Base-by-base conservation (phyloP, 2,888 invertebrate species). In the Lypha dubia region DNA sequence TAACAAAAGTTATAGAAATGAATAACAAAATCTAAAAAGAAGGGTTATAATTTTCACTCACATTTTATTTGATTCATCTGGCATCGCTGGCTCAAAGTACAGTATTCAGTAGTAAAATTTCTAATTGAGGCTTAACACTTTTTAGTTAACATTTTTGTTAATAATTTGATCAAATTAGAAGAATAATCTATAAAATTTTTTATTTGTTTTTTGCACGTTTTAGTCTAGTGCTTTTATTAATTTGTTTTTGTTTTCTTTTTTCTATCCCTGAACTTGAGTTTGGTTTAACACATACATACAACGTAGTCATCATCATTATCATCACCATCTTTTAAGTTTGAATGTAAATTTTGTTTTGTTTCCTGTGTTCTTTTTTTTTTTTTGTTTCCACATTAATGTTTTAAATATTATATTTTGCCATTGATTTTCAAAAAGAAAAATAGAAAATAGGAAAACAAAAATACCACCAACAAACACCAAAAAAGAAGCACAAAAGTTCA, bases 191-290 rank as follows among this genome's bases (percentile, higher is more conserved):
- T 20, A 6, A 49, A 49, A 9, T 8, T n/a, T n/a, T n/a, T n/a
- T n/a, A n/a, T n/a, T n/a, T n/a, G n/a, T n/a, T n/a, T n/a, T n/a
- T 17, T 38, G 35, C 35, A 60, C 38, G 38, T 68, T 77, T 22
- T 41, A 38, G 24, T 60, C 24, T 41, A 4, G 17, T 38, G 15
- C 6, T 38, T 68, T 68, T 68, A 38, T 20, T 24, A 15, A 15
- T 51, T 20, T 22, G 0, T 17, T 60, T 46, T 62, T 38, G 9
- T 17, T 9, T 17, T 58, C 49, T 58, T 62, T 38, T 15, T 17
- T 9, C 20, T 58, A 58, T 58, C 65, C 73, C 35, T 73, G 79
- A 80, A 80, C 79, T 74, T 80, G 79, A 80, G 28, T 24, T 80
- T 41, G 22, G 20, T 80, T 80, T 73, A 46, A 44, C 44, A 62